Base-by-base conservation (phyloP, 2,113 vertebrate genomes). In the Colius striatus region DNA sequence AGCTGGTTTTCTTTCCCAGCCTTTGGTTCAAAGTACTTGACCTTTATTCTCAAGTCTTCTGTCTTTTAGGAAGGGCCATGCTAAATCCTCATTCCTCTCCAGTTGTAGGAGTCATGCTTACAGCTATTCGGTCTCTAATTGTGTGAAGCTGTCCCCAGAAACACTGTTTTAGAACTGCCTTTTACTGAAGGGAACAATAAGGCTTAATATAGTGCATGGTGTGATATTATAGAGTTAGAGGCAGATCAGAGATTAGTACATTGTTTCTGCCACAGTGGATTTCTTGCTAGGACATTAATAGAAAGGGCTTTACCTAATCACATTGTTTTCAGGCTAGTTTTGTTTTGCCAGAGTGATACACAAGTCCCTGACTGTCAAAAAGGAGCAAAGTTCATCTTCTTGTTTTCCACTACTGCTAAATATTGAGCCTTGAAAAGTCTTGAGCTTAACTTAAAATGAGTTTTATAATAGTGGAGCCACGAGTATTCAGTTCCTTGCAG, bases 151-250 rank as follows among this genome's bases (percentile, higher is more conserved):
- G 61, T 80, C 81, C 71, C 51, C 50, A 94, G 82, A 88, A 96
- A 80, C 0, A 0, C 32, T 71, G 29, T 84, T 77, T 74, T 61
- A 80, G 89, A 77, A 21, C 78, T 57, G 68, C 82, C 47, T 93
- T 94, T 90, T 88, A 58, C 75, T 77, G 72, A 66, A 36, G 82
- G 41, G 78, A 97, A 96, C 96, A 96, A 95, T 95, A 94, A 95
- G 75, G 84, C 91, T 97, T 95, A 96, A 96, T 95, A 96, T 95
- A 97, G 95, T 81, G 74, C 71, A 53, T 85, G 74, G 41, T 91
- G 57, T 89, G 84, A 77, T 91, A 95, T 94, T 91, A 91, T 66
- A 53, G 81, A 72, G 45, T 25, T 89, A 84, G 80, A 87, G 74
- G 84, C 84, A 82, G 78, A 85, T 92, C 4, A 2, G 81, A 95